phyloP scores from a whole-genome alignment of 2,113 vertebrate genomes.

The Lycaon pictus region DNA sequence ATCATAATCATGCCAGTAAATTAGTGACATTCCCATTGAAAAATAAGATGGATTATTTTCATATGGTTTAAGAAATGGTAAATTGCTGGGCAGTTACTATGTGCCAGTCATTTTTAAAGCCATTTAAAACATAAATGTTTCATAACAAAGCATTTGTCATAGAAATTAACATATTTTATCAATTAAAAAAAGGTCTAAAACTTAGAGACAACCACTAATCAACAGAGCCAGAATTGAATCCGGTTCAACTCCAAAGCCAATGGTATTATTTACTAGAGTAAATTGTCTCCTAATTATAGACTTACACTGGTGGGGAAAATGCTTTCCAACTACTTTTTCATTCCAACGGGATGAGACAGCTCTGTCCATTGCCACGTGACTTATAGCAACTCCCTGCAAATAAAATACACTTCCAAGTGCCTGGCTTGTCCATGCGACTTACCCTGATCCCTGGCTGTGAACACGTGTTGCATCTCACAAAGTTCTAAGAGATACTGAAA shows the following conservation, averaged over 20 bases:
- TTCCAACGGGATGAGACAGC: background rate
- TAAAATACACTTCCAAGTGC: background rate
- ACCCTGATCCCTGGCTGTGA: background rate
- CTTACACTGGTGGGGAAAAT: background rate
- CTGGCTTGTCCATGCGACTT: background rate
- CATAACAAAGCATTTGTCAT: slow-evolving; percentile 7
- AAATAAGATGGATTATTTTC: slow-evolving; percentile 52
- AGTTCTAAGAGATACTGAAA: background rate
- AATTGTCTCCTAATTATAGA: background rate
- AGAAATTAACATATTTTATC: slow-evolving; percentile 55
- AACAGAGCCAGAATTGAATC: slow-evolving; percentile 1
- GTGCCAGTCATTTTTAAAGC: slow-evolving; percentile 8
- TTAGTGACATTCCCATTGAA: background rate
- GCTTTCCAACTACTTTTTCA: background rate
- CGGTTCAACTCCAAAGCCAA: background rate
- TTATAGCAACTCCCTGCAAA: background rate
- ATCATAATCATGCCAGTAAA: background rate
- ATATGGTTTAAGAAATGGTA: slow-evolving; percentile 23
- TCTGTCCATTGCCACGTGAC: background rate
- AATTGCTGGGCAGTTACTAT: background rate
- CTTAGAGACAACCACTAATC: background rate
- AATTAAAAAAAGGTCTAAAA: background rate
- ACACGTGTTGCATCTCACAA: background rate
- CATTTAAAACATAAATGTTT: slow-evolving; percentile 45
- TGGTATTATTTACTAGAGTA: slow-evolving; percentile 3